These are phyloP conservation scores for Gallirallus australis DNA, from an alignment of 2,797 vertebrate genomes.

Conservation along the genomic window DNA sequence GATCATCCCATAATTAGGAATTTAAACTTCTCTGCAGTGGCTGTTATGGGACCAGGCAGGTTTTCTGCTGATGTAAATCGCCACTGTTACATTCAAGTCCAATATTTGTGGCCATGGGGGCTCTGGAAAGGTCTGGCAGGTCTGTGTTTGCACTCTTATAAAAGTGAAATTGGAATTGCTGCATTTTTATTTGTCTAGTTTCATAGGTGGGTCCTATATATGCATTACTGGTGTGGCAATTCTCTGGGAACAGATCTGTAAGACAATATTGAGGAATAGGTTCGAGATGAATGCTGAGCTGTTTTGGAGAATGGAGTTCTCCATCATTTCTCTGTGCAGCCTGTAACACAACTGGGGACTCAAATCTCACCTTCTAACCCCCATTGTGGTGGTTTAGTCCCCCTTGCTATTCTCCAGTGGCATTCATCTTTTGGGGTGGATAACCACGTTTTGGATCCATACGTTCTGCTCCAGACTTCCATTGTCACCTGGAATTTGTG, in stretches of 20 bases:
- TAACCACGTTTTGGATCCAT: background rate
- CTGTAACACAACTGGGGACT: background rate
- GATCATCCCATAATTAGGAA: background rate
- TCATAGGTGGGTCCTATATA: background rate
- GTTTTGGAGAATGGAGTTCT: background rate
- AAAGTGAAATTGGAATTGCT: background rate
- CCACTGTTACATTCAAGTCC: background rate
- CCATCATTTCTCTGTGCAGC: background rate
- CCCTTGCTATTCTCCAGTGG: fast-evolving
- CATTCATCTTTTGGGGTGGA: background rate
- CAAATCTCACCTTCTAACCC: background rate
- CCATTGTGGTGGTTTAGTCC: background rate
- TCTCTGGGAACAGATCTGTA: background rate
- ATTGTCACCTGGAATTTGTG: background rate
- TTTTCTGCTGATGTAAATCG: background rate
- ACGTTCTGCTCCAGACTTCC: background rate
- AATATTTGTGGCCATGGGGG: background rate
- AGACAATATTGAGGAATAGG: background rate
- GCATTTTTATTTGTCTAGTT: fast-evolving
- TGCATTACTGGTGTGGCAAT: background rate
- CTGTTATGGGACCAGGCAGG: background rate
- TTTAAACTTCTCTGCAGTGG: background rate
- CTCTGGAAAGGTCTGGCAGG: background rate
- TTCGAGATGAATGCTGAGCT: background rate
- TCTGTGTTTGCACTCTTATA: background rate